phyloP scores from a whole-genome alignment of 1,140 invertebrate species.

The Ridgeia piscesae region DNA sequence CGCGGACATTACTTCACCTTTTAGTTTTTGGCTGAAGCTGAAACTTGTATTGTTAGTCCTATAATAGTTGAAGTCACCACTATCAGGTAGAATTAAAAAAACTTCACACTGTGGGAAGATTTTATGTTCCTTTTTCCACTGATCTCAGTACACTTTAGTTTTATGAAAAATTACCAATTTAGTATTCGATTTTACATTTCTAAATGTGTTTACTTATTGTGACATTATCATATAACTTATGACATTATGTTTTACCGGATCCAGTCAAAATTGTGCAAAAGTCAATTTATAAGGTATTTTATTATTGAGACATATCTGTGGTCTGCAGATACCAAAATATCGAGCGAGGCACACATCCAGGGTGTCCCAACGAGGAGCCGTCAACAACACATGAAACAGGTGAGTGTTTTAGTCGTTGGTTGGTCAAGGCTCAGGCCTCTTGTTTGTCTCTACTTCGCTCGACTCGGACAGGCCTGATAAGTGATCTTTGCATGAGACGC shows the following conservation, averaged over 20 bases:
- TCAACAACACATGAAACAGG: slow-evolving; percentile 14
- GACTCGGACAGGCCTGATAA: slow-evolving; percentile 31
- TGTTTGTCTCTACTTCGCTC: slow-evolving; percentile 4
- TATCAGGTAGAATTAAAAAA: neutral
- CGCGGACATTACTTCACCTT: neutral
- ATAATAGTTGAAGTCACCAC: neutral
- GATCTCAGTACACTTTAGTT: no score
- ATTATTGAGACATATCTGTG: neutral
- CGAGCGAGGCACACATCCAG: slow-evolving; percentile 13
- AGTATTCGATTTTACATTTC: no score
- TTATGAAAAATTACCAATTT: no score
- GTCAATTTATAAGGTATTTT: no score
- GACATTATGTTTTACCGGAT: no score
- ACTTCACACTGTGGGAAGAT: no score
- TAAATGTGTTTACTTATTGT: no score
- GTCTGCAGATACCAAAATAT: slow-evolving; percentile 14
- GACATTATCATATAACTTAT: no score
- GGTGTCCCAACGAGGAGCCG: neutral
- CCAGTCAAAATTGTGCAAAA: no score
- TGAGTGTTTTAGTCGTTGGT: neutral
- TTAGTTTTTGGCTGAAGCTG: neutral
- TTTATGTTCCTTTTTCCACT: no score
- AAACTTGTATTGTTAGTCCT: neutral
- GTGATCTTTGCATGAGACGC: slow-evolving; percentile 29
- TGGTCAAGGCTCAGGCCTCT: neutral